Evolutionary conservation across 92 coral and sea anemone genomes (phyloP).

Genomic region (Heteractis magnifica): DNA sequence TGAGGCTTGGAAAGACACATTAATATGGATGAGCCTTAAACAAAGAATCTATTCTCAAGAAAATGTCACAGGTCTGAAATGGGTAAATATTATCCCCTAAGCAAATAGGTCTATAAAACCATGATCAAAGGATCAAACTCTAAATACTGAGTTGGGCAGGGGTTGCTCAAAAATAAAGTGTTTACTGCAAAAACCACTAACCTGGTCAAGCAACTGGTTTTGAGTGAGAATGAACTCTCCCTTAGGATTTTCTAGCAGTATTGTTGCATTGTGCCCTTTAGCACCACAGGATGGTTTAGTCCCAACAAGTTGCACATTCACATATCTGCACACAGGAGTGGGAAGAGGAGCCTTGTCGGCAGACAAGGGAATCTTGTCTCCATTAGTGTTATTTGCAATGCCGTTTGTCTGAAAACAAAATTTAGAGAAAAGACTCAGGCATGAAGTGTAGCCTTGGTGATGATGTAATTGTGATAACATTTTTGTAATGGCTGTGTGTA

Average conservation of each 20-base stretch:
- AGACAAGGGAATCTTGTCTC: slow-evolving; percentile 43
- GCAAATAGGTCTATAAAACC: too few relatives aligned
- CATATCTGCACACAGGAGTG: slow-evolving; percentile 90
- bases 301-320: slow-evolving; percentile 86
- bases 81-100: too few relatives aligned
- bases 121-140: too few relatives aligned
- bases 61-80: too few relatives aligned
- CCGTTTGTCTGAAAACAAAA: slow-evolving; percentile 29
- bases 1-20: too few relatives aligned
- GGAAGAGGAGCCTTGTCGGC: slow-evolving; percentile 41
- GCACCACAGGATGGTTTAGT: slow-evolving; percentile 73
- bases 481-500: too few relatives aligned
- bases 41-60: too few relatives aligned
- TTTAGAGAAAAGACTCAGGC: neutral
- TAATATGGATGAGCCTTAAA: too few relatives aligned
- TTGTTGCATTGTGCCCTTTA: slow-evolving; percentile 80
- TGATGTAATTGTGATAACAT: too few relatives aligned
- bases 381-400: neutral
- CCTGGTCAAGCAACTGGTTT: slow-evolving; percentile 70
- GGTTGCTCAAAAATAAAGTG: neutral
- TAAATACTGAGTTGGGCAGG: too few relatives aligned
- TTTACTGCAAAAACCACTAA: slow-evolving; percentile 8
- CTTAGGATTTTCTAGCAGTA: slow-evolving; percentile 92
- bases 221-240: slow-evolving; percentile 74
- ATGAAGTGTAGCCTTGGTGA: too few relatives aligned